A percentile compares a stretch with the other conserved stretches of the same genome.
These are phyloP conservation scores for Leptopilina drosophilae DNA, from an alignment of 2,888 invertebrate genomes.

Conservation along the genomic window DNA sequence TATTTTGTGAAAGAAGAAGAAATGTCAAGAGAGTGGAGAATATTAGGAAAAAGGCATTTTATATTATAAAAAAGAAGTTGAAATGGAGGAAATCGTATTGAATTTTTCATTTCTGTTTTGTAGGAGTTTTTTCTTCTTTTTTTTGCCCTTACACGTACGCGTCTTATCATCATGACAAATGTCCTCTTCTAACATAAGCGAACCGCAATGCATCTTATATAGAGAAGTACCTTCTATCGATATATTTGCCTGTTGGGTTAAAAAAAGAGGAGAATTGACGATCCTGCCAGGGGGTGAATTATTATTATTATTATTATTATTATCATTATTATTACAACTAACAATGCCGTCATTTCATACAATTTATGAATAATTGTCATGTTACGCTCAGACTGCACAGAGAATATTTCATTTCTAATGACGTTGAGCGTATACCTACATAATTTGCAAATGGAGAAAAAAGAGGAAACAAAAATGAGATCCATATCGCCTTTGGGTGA, in stretches of 20 bases:
- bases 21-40: neutral
- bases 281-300: neutral
- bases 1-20: neutral
- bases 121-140: neutral
- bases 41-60: neutral
- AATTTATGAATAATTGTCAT: constrained; percentile 28
- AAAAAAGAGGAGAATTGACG: neutral
- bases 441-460: constrained; percentile 1
- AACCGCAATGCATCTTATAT: constrained; percentile 8
- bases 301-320: constrained; percentile 1
- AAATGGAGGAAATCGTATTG: neutral
- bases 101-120: constrained; percentile 23
- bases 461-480: constrained; percentile 16
- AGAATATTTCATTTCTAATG: constrained; percentile 24
- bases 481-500: constrained; percentile 14
- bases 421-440: constrained; percentile 14
- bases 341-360: neutral
- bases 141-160: neutral
- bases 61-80: neutral
- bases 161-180: constrained; percentile 15
- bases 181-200: neutral
- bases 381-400: constrained; percentile 4
- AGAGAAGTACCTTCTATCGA: neutral
- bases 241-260: constrained; percentile 6
- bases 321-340: constrained; percentile 17